Evolutionary conservation across 2,113 vertebrate genomes (phyloP).

Genomic region (Maccullochella peelii): DNA sequence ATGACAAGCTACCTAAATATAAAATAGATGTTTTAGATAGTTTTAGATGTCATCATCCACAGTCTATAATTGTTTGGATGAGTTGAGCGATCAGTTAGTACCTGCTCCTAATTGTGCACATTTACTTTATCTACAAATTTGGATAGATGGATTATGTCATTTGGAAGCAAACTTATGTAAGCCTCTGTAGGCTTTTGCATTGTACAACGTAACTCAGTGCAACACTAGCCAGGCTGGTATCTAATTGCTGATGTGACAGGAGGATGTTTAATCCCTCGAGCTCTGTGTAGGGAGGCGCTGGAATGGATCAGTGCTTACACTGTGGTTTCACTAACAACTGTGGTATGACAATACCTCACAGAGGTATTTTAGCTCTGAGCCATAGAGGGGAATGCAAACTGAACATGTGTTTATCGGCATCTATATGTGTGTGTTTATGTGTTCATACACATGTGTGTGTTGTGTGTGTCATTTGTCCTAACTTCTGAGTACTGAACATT

Average conservation of each 20-base stretch:
- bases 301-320: constrained; percentile 56
- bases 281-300: constrained; percentile 37
- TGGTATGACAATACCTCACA: constrained; percentile 40
- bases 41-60: too few relatives aligned
- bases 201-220: constrained; percentile 15
- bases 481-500: constrained; percentile 44
- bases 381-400: not conserved
- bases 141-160: not conserved
- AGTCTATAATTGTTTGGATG: not conserved
- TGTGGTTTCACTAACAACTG: constrained; percentile 53
- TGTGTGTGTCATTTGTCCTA: constrained; percentile 35
- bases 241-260: constrained; percentile 58
- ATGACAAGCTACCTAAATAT: not conserved
- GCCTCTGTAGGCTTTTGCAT: not conserved
- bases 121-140: not conserved
- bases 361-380: constrained; percentile 45
- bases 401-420: constrained; percentile 1
- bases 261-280: constrained; percentile 54
- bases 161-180: not conserved
- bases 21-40: not conserved
- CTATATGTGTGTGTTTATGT: not conserved
- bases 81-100: not conserved
- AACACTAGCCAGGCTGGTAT: constrained; percentile 39
- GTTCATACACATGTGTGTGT: not conserved
- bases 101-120: not conserved